Percentiles rank a stretch among this genome's conserved stretches.
phyloP scores from a whole-genome alignment of 2,888 invertebrate genomes.

The Seira ritae region DNA sequence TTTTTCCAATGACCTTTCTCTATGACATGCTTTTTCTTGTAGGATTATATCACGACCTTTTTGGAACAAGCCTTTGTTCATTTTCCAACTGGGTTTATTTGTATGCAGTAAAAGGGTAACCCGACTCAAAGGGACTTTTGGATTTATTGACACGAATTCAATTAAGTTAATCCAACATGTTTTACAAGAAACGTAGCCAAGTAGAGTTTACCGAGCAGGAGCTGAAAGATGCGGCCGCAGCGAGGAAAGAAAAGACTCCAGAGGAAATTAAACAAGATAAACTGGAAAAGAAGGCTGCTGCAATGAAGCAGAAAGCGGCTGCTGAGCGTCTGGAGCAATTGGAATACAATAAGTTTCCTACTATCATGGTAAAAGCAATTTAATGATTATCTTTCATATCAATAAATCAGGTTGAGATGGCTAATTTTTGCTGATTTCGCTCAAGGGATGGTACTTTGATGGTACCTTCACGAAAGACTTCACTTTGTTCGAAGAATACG shows the following conservation, averaged over 20 bases:
- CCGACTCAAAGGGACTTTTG: too few species aligned
- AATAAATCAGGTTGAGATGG: neutral
- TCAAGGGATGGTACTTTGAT: slow-evolving; percentile 67
- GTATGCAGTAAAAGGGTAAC: too few species aligned
- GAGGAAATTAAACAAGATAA: slow-evolving; percentile 21
- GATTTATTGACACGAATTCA: too few species aligned
- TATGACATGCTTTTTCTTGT: too few species aligned
- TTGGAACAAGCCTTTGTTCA: too few species aligned
- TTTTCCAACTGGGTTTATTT: too few species aligned
- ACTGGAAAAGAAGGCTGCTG: slow-evolving; percentile 41
- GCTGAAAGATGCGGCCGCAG: too few species aligned
- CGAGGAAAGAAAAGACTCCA: neutral
- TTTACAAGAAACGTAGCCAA: too few species aligned
- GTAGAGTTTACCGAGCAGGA: too few species aligned
- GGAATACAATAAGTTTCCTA: slow-evolving; percentile 49
- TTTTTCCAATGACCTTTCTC: too few species aligned
- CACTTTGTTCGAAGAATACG: slow-evolving; percentile 55
- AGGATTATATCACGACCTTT: too few species aligned
- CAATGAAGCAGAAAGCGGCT: neutral
- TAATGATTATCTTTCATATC: neutral
- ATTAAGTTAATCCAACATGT: too few species aligned
- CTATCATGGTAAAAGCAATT: slow-evolving; percentile 63
- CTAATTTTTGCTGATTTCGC: neutral
- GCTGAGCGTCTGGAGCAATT: slow-evolving; percentile 17
- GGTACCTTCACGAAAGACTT: slow-evolving; percentile 53